A percentile compares a stretch with the other conserved stretches of the same genome.
phyloP scores from a whole-genome alignment of 37 sponge, comb jelly and placozoan species.

The Tethya wilhelma region DNA sequence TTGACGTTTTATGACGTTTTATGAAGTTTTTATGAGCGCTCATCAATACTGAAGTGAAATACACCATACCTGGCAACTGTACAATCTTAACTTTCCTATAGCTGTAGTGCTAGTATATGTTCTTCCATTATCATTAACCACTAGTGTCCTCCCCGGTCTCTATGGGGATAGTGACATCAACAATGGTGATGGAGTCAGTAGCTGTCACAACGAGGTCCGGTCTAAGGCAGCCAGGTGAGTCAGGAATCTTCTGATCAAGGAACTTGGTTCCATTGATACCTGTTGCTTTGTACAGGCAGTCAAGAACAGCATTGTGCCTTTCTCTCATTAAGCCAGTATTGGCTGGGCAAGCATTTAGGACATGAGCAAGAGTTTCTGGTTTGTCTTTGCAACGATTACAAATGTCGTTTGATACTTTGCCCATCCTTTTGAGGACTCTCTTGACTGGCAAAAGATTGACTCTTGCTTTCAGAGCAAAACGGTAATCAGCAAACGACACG shows the following conservation, averaged over 20 bases:
- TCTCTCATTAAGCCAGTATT: conserved; percentile 12
- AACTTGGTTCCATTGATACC: not conserved
- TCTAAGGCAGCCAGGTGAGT: not conserved
- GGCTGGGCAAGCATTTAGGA: conserved; percentile 17
- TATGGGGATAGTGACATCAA: conserved; percentile 39
- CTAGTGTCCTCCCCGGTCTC: too few relatives aligned
- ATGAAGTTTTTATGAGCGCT: too few relatives aligned
- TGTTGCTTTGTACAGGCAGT: conserved; percentile 8
- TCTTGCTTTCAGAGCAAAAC: conserved; percentile 44
- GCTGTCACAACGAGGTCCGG: conserved; percentile 21
- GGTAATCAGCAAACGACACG: conserved; percentile 29
- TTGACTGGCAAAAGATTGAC: conserved; percentile 40
- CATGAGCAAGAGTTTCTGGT: conserved; percentile 28
- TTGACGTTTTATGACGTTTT: too few relatives aligned
- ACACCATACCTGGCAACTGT: too few relatives aligned
- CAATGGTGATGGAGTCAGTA: conserved; percentile 3
- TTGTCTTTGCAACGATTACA: conserved; percentile 12
- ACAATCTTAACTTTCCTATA: too few relatives aligned
- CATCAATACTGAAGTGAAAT: too few relatives aligned
- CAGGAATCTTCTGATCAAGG: conserved; percentile 17
- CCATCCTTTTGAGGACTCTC: conserved; percentile 19
- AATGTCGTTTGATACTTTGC: not conserved
- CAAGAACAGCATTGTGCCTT: conserved; percentile 25
- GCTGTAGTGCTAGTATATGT: too few relatives aligned
- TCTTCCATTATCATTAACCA: too few relatives aligned